Conservation (phyloP, 2,797 vertebrate species). For the Cynodonichthys magdalenae region DNA sequence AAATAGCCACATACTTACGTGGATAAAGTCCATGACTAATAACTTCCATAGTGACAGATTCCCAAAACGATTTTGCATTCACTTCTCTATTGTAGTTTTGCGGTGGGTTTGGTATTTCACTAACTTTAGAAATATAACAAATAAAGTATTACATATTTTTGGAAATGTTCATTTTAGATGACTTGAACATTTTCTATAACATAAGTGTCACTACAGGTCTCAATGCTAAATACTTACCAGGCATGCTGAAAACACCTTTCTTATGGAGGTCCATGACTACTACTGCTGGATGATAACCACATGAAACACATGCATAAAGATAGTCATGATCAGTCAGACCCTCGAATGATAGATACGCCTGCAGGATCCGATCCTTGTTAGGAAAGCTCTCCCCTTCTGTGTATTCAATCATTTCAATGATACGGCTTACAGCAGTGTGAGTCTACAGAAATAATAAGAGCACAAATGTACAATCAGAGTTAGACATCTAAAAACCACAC, state of each 20-base stretch:
- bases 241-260: conserved; percentile 9
- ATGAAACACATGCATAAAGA: neutral
- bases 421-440: conserved; percentile 3
- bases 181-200: neutral
- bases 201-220: neutral
- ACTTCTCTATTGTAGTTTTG: neutral
- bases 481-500: neutral
- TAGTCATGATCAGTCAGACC: conserved; percentile 1
- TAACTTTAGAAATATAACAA: neutral
- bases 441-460: neutral
- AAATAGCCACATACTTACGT: neutral
- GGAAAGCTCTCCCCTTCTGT: conserved; percentile 4
- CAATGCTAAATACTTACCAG: neutral
- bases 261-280: conserved; percentile 1
- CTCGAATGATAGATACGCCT: conserved; percentile 1
- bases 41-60: conserved; percentile 1
- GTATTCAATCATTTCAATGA: neutral
- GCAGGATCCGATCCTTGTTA: neutral
- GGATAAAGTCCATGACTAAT: conserved; percentile 9
- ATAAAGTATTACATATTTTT: neutral
- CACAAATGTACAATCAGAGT: neutral
- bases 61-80: neutral
- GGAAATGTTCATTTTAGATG: neutral
- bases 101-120: conserved; percentile 1
- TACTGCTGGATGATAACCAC: conserved; percentile 1